Evolutionary conservation across 2,888 invertebrate species (phyloP), one percentile per base, ranked within the genome.

Genomic region (Cartodere bifasciata): DNA sequence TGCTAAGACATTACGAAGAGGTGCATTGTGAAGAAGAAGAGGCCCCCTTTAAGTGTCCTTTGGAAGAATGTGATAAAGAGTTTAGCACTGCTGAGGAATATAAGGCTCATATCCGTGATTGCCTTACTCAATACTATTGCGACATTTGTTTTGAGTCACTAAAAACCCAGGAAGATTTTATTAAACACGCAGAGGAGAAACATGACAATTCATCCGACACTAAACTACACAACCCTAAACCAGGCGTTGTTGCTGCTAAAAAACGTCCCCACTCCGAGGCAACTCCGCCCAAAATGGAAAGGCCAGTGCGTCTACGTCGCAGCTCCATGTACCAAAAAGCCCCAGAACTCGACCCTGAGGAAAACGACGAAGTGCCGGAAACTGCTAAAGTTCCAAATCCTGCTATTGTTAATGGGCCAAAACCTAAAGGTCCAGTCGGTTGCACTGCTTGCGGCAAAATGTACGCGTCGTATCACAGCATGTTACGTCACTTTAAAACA

Each of bases 401-500:
- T 20, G 10, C 21, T 9, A 3, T 12, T 13, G 13, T 63, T 64
- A 2, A 57, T 62, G 3, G 61, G 35, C 12, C 28, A 28, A n/a
- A 40, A 40, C 11, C 3, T 15, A 3, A 16, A 27, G 3, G 17
- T 23, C 40, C 42, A 1, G 37, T 40, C 0, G 62, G 63, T 37
- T 72, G 72, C 42, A 66, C 69, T 1, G 43, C 68, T 23, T 72
- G 72, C 43, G 62, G 62, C 9, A 70, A 67, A 47, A 64, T 65
- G 42, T 68, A 67, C 42, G 65, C 63, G 23, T 65, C 58, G 42
- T 70, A 70, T 46, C 62, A 65, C 24, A 68, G 68, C 49, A 63
- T 72, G 57, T 60, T 70, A 6, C 65, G 70, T 44, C 72, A 72
- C 54, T 62, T 68, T 41, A 68, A 64, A 44, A 53, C 61, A 6